Evolutionary conservation across 2,888 invertebrate species (phyloP).

Genomic region (Agrotis puta): DNA sequence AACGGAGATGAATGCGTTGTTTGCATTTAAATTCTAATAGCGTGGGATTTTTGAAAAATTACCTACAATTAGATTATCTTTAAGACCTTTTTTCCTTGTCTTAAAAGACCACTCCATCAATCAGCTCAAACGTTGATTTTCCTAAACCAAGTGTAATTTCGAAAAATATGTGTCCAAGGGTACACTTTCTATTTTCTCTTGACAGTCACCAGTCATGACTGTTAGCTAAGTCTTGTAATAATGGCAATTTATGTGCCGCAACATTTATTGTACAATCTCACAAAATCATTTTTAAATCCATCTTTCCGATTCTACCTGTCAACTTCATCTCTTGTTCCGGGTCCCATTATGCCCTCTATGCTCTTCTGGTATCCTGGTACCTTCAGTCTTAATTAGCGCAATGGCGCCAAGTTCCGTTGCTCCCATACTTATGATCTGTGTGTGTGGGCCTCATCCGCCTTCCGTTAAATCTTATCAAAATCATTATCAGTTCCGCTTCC

Average conservation of each 20-base stretch:
- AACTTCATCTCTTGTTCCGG: not conserved
- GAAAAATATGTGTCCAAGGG: not conserved
- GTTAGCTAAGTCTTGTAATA: not conserved
- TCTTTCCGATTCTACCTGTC: not conserved
- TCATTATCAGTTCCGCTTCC: not conserved
- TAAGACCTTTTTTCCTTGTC: too few relatives aligned
- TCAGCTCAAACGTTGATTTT: not conserved
- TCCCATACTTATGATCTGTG: not conserved
- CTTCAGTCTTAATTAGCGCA: slow-evolving; percentile 5
- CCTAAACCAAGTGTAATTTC: not conserved
- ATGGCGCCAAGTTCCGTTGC: not conserved
- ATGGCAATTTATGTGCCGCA: too few relatives aligned
- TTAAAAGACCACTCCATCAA: not conserved
- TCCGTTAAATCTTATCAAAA: not conserved
- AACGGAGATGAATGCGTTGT: too few relatives aligned
- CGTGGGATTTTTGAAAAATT: not conserved
- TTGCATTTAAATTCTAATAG: not conserved
- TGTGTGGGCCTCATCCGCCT: not conserved
- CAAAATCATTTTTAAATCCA: not conserved
- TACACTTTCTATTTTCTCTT: too few relatives aligned
- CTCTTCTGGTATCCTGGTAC: not conserved
- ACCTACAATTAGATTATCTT: too few relatives aligned
- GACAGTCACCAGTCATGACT: too few relatives aligned
- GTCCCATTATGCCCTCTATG: not conserved
- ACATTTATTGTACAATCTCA: not conserved